Evolutionary conservation across 1,140 invertebrate genomes (phyloP), one percentile per base, ranked within the genome.

Genomic region (Cydia amplana): DNA sequence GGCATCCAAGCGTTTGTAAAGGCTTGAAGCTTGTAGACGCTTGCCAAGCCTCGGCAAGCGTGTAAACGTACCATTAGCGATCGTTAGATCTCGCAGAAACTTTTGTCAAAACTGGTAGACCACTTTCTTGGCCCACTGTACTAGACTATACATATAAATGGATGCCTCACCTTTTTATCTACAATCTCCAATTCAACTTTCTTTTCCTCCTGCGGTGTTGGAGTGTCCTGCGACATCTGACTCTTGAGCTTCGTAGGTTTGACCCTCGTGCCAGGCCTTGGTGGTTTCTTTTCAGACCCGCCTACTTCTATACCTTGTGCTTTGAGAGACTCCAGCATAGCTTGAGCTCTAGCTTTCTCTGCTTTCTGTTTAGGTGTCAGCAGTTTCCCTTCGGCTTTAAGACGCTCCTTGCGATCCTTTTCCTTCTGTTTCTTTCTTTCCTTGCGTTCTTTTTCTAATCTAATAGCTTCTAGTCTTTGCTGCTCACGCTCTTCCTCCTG

Each of bases 361-460:
- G 97, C 96, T 86, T 97, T 98, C 86, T 99, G 98, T 91, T 98
- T 98, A 0, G 96, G 95, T 5, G 98, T 98, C 43, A 99, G 90
- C 25, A 98, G 93, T 93, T 98, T 99, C 1, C 99, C 98, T 94
- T 99, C 98, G 25, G 97, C 97, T 89, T 99, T 99, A 49, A 99
- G 91, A 85, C 97, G 94, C 87, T 98, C 97, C 91, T 97, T 98
- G 76, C 96, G 95, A 86, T 99, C 98, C 83, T 99, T 99, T 93
- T 99, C 98, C 86, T 98, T 98, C 82, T 97, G 95, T 86, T 99
- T 99, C 86, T 98, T 98, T 78, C 95, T 95, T 82, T 98, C 96
- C 87, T 98, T 98, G 74, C 95, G 94, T 91, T 98, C 98, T 88
- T 97, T 95, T 89, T 98, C 97, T 78, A 97, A 89, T 78, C 95